These are phyloP conservation scores for Drosophila greeni DNA, from an alignment of 2,888 invertebrate genomes.

Conservation along the genomic window DNA sequence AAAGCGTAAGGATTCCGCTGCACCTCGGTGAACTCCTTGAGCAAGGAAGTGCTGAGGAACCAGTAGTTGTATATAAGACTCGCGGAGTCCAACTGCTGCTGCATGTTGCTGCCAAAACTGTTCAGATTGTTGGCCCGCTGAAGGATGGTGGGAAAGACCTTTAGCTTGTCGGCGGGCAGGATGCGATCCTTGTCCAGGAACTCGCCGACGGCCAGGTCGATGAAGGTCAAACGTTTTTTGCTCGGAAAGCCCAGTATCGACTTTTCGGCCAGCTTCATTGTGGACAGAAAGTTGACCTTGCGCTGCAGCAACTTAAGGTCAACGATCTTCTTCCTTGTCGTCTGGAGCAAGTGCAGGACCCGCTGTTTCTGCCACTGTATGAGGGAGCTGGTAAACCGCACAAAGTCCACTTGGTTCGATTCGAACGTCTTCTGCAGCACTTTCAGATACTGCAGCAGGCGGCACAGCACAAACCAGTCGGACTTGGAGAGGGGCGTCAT, in stretches of 20 bases:
- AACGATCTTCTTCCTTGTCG: conserved; percentile 48
- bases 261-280: conserved; percentile 53
- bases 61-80: conserved; percentile 91
- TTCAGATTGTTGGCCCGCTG: conserved; percentile 84
- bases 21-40: conserved; percentile 85
- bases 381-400: conserved; percentile 86
- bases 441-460: conserved; percentile 89
- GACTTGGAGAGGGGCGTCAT: conserved; percentile 88
- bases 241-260: conserved; percentile 49
- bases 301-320: conserved; percentile 59
- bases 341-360: conserved; percentile 45
- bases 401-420: conserved; percentile 84
- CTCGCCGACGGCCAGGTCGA: conserved; percentile 52
- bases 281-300: conserved; percentile 53
- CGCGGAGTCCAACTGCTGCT: conserved; percentile 84
- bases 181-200: conserved; percentile 76
- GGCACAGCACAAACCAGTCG: conserved; percentile 86
- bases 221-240: conserved; percentile 40
- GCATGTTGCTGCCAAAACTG: conserved; percentile 80
- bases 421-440: conserved; percentile 86
- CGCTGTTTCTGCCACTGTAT: conserved; percentile 84
- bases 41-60: conserved; percentile 86
- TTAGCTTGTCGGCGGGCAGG: conserved; percentile 82
- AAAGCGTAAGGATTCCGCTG: conserved; percentile 82
- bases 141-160: conserved; percentile 82